Evolutionary conservation across 2,113 vertebrate genomes (phyloP).

Genomic region (Hipposideros armiger): DNA sequence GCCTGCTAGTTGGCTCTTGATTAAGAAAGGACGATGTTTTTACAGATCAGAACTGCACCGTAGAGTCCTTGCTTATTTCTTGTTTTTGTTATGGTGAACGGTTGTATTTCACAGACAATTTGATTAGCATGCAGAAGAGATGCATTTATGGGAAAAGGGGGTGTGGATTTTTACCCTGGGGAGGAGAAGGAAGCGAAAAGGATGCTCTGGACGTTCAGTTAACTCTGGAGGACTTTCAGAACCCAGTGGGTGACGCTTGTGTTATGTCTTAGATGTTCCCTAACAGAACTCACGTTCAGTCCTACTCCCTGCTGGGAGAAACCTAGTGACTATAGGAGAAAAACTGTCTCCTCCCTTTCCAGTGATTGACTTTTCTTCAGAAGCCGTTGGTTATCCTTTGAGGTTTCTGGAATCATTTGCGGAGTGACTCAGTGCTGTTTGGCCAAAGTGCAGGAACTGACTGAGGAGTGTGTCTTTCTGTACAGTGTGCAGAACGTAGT

Average conservation of each 20-base stretch:
- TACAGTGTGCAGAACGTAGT: conserved; percentile 69
- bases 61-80: neutral
- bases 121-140: neutral
- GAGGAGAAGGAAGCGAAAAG: neutral
- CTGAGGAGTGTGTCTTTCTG: conserved; percentile 79
- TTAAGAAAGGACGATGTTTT: neutral
- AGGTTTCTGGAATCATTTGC: conserved; percentile 73
- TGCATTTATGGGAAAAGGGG: neutral
- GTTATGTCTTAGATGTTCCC: neutral
- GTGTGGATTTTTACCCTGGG: neutral
- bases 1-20: neutral
- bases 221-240: neutral
- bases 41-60: neutral
- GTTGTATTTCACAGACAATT: neutral
- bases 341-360: conserved; percentile 64
- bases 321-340: neutral
- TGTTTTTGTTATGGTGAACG: neutral
- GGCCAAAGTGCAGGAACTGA: conserved; percentile 85
- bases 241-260: neutral
- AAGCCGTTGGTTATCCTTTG: conserved; percentile 72
- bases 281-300: neutral
- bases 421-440: conserved; percentile 87
- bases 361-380: conserved; percentile 67
- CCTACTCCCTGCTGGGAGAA: conserved; percentile 8
- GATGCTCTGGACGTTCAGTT: neutral